These are phyloP conservation scores for Coecobrya sp. DNA, from an alignment of 2,888 invertebrate genomes.

Conservation along the genomic window DNA sequence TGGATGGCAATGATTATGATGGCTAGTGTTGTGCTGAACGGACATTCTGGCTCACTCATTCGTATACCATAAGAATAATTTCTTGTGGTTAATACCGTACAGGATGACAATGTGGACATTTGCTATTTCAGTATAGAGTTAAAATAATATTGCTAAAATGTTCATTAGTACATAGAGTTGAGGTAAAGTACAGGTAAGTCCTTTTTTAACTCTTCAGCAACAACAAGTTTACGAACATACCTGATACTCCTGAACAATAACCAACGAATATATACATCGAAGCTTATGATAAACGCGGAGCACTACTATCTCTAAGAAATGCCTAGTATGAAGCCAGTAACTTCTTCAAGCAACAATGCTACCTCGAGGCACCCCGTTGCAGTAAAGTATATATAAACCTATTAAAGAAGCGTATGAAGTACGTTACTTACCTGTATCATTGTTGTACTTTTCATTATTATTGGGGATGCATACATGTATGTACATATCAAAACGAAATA, in stretches of 20 bases:
- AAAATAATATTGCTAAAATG: conserved; percentile 41
- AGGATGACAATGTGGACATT: conserved; percentile 68
- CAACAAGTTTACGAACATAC: conserved; percentile 19
- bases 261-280: neutral
- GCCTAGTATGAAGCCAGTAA: conserved; percentile 45
- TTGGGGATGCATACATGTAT: conserved; percentile 32
- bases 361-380: conserved; percentile 73
- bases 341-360: conserved; percentile 65
- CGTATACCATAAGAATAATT: conserved; percentile 16
- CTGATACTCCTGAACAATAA: conserved; percentile 11
- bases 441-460: conserved; percentile 66
- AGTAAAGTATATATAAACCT: conserved; percentile 43
- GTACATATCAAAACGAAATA: neutral
- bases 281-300: neutral
- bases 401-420: conserved; percentile 40
- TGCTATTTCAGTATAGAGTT: conserved; percentile 11
- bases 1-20: too few relatives aligned
- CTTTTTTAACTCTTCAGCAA: conserved; percentile 10
- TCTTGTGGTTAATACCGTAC: conserved; percentile 65
- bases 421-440: conserved; percentile 43
- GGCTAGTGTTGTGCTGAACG: conserved; percentile 15
- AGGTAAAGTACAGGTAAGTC: conserved; percentile 64
- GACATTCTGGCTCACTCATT: neutral
- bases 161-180: conserved; percentile 27
- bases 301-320: conserved; percentile 23